Percentiles rank a stretch among this genome's conserved stretches.
Evolutionary conservation across 2,113 vertebrate species (phyloP).

Genomic region (Cephalophus harveyi): DNA sequence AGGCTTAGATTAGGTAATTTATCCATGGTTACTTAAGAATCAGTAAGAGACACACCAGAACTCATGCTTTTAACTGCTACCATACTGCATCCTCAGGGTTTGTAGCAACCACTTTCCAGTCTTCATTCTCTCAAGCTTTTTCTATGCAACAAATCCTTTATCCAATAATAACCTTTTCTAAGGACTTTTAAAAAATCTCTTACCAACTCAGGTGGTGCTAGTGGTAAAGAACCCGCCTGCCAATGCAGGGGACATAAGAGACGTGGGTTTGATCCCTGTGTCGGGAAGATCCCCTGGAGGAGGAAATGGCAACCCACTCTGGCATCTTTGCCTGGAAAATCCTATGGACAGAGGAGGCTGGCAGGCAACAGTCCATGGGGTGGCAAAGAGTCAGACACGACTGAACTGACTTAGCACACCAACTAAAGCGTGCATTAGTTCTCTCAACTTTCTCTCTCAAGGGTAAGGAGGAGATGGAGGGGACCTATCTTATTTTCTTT

Average conservation of each 20-base stretch:
- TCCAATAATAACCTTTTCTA: background rate
- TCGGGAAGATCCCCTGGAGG: background rate
- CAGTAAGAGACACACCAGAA: background rate
- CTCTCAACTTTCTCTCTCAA: background rate
- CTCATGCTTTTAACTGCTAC: slow-evolving; percentile 6
- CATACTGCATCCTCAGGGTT: background rate
- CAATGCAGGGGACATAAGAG: background rate
- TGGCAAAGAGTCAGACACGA: background rate
- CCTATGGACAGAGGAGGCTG: background rate
- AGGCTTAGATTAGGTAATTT: background rate
- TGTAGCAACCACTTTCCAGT: slow-evolving; percentile 1
- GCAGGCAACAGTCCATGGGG: background rate
- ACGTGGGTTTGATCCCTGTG: background rate
- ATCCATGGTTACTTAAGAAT: background rate
- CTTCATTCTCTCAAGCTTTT: background rate
- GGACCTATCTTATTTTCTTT: background rate
- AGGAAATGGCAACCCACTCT: background rate
- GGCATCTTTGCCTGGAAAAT: background rate
- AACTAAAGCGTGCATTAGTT: background rate
- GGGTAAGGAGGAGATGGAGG: background rate
- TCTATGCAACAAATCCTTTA: background rate
- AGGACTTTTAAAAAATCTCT: background rate
- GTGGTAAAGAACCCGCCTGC: background rate
- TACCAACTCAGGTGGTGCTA: background rate
- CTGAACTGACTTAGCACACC: background rate